A percentile compares a stretch with the other conserved stretches of the same genome.
Evolutionary conservation across 2,113 vertebrate species (phyloP).

Genomic region (Antechinus stuartii): DNA sequence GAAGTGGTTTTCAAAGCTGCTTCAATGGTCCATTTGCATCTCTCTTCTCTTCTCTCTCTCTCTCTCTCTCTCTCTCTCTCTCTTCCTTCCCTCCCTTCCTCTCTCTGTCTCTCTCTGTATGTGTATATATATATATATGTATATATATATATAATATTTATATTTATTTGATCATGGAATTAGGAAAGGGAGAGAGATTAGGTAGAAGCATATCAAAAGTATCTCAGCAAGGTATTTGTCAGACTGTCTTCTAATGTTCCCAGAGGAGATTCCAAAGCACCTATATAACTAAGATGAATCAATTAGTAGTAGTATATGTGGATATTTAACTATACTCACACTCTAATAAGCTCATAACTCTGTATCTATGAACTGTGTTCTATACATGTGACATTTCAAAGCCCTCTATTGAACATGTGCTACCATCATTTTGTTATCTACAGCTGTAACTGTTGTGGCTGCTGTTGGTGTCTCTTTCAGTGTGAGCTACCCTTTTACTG

Average conservation of each 20-base stretch:
- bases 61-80: no score
- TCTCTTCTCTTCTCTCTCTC: no score
- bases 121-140: not conserved
- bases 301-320: not conserved
- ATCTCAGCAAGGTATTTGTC: not conserved
- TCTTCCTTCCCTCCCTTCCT: no score
- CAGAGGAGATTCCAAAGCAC: not conserved
- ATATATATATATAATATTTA: no score
- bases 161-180: not conserved
- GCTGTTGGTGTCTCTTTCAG: not conserved
- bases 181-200: not conserved
- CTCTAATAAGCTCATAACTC: not conserved
- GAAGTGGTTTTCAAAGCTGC: not conserved
- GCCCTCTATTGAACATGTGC: not conserved
- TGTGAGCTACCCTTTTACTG: not conserved
- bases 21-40: not conserved
- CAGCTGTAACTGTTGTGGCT: not conserved
- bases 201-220: not conserved
- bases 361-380: rapidly evolving
- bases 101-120: no score
- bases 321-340: not conserved
- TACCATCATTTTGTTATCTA: not conserved
- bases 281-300: not conserved
- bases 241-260: not conserved
- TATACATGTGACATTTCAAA: not conserved